These are phyloP conservation scores for Corella eumyota DNA, from an alignment of 23 tunicate genomes.

Conservation along the genomic window DNA sequence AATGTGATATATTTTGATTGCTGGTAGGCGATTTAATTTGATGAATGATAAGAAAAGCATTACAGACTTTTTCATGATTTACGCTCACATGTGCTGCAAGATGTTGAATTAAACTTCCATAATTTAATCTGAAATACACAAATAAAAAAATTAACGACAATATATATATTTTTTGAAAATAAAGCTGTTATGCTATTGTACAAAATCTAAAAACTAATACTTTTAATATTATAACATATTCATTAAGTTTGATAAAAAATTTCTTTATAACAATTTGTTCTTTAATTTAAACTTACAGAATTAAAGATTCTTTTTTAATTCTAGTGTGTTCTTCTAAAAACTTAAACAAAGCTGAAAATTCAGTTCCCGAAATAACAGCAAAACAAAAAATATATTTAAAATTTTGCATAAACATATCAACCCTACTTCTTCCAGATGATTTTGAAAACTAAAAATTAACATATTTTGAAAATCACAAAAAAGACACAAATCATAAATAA, in stretches of 20 bases:
- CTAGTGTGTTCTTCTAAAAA: constrained; percentile 51
- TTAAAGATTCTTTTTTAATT: constrained; percentile 57
- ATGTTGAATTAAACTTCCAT: constrained; percentile 70
- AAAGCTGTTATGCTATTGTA: too few species aligned
- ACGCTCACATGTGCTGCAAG: constrained; percentile 63
- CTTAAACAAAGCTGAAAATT: constrained; percentile 18
- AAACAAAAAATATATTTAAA: constrained; percentile 68
- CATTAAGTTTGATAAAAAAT: not conserved
- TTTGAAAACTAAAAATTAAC: constrained; percentile 26
- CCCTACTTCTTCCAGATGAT: not conserved
- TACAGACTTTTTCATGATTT: constrained; percentile 36
- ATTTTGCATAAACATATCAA: constrained; percentile 62
- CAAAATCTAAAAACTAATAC: not conserved
- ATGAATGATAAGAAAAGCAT: constrained; percentile 40
- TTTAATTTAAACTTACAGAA: constrained; percentile 25
- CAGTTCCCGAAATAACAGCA: constrained; percentile 35
- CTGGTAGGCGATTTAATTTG: constrained; percentile 35
- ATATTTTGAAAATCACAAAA: not conserved
- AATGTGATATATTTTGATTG: constrained; percentile 1
- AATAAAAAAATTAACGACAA: not conserved
- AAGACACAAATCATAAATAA: too few species aligned
- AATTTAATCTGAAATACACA: constrained; percentile 46
- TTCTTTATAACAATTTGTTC: not conserved
- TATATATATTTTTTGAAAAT: not conserved
- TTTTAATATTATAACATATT: not conserved